phyloP scores from a whole-genome alignment of 2,888 invertebrate genomes.

The Meandrusa payeni region DNA sequence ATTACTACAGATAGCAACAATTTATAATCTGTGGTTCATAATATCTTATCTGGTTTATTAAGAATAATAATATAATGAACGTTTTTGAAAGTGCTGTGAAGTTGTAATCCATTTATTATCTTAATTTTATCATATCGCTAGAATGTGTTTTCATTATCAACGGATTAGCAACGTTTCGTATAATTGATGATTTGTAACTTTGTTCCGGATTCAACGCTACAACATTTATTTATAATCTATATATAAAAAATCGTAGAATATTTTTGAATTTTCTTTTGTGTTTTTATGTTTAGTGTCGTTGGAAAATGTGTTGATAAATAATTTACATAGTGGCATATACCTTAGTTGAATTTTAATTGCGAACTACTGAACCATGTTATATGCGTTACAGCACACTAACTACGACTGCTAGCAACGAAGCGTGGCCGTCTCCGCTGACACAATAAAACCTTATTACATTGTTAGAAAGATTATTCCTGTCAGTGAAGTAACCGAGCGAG shows the following conservation, averaged over 20 bases:
- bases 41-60: constrained; percentile 3
- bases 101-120: constrained; percentile 6
- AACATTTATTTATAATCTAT: too few relatives aligned
- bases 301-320: too few relatives aligned
- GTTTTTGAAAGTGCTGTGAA: constrained; percentile 10
- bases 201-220: too few relatives aligned
- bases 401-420: constrained; percentile 7
- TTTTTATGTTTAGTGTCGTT: too few relatives aligned
- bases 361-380: constrained; percentile 3
- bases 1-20: not conserved
- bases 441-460: constrained; percentile 21
- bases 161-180: not conserved
- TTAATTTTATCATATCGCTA: not conserved
- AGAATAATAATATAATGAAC: not conserved
- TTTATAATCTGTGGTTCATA: not conserved
- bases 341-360: constrained; percentile 4
- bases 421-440: constrained; percentile 9
- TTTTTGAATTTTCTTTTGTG: too few relatives aligned
- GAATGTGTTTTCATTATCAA: constrained; percentile 5
- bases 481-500: constrained; percentile 29
- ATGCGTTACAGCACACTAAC: constrained; percentile 6
- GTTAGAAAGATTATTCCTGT: constrained; percentile 22
- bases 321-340: too few relatives aligned
- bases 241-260: too few relatives aligned
- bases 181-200: too few relatives aligned